Evolutionary conservation across 2,113 vertebrate genomes (phyloP), one percentile per base, ranked within the genome.

Genomic region (Lamprotornis superbus): DNA sequence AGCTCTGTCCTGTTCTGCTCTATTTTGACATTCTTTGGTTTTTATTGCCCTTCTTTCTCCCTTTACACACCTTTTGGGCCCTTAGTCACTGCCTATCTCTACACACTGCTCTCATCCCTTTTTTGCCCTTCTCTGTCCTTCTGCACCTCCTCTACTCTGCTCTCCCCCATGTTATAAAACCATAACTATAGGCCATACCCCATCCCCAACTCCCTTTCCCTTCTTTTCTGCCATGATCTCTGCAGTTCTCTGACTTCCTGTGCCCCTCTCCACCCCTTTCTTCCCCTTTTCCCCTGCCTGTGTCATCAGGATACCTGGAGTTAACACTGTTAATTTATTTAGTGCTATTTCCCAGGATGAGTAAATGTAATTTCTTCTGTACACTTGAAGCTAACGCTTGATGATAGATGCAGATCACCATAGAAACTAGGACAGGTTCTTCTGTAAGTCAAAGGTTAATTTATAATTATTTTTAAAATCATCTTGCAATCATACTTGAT

Each of bases 351-450:
- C 74, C 65, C 47, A 40, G 40, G 80, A 84, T 82, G 52, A 93
- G 69, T 92, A 95, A 89, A 90, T 90, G 73, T 70, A 83, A 68
- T 89, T 85, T 94, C 90, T 94, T 71, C 73, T 86, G 55, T 89
- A 74, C 33, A 8, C 39, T 83, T 60, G 80, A 95, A 87, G 52
- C 40, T 95, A 95, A 96, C 9, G 11, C 69, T 68, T 87, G 39
- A 76, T 94, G 95, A 89, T 94, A 90, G 71, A 52, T 97, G 46
- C 65, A 87, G 35, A 94, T 97, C 91, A 79, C 95, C 95, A 95
- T 94, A 93, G 96, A 96, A 98, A 98, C 91, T 53, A 96, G 95
- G 68, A 83, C 83, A 96, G 78, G 53, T 91, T 96, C 85, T 63
- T 87, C 64, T 73, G 46, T 59, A 97, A 96, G 94, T 88, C 87